Evolutionary conservation across 2,797 vertebrate species (phyloP).

Genomic region (Eremophila alpestris): DNA sequence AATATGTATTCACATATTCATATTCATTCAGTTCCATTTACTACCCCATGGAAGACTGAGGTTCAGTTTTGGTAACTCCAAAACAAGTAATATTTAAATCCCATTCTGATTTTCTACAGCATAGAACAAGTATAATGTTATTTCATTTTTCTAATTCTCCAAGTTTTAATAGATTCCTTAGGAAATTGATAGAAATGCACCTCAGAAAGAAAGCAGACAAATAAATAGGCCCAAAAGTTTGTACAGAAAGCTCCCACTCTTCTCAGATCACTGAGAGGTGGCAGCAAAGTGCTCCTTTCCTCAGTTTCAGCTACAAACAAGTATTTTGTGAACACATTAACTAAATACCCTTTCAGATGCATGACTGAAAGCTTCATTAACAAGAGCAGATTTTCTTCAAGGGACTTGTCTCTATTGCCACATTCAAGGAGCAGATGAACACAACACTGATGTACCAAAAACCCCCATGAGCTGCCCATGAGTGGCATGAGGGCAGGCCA

Average conservation of each 20-base stretch:
- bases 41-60: background rate
- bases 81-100: background rate
- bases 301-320: background rate
- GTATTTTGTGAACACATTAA: background rate
- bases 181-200: background rate
- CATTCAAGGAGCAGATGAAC: background rate
- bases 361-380: background rate
- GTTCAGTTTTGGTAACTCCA: background rate
- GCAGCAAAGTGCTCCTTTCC: constrained; percentile 37
- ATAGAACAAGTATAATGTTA: fast-evolving
- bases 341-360: background rate
- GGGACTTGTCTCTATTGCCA: background rate
- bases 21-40: background rate
- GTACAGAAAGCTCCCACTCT: background rate
- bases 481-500: background rate
- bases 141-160: background rate
- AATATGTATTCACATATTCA: background rate
- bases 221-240: background rate
- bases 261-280: background rate
- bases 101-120: background rate
- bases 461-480: fast-evolving
- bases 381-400: background rate
- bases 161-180: background rate
- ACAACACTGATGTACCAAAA: background rate
- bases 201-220: background rate